These are phyloP conservation scores for Hyla sarda DNA, from an alignment of 2,113 vertebrate genomes.

Conservation along the genomic window DNA sequence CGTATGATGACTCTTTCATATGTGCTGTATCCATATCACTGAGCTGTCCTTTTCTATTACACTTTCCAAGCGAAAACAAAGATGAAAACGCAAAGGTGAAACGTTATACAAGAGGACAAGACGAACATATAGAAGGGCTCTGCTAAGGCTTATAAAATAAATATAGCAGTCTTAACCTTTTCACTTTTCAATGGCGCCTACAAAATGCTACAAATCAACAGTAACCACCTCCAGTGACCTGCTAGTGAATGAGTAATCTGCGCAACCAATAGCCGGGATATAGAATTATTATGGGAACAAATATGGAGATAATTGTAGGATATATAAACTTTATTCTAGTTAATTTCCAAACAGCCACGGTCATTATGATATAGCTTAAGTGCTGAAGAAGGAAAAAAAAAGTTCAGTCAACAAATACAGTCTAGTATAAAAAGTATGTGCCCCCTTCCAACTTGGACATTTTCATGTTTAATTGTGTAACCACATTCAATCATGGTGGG, in stretches of 20 bases:
- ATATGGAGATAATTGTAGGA: background rate
- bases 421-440: background rate
- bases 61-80: slow-evolving; percentile 83
- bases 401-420: background rate
- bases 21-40: slow-evolving; percentile 84
- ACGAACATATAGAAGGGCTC: slow-evolving; percentile 63
- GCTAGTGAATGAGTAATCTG: background rate
- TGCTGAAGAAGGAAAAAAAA: background rate
- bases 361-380: background rate
- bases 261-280: background rate
- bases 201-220: slow-evolving; percentile 59
- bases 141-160: slow-evolving; percentile 73
- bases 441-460: background rate
- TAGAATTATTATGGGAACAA: slow-evolving; percentile 15
- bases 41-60: slow-evolving; percentile 94
- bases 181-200: slow-evolving; percentile 67
- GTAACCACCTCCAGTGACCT: slow-evolving; percentile 13
- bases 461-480: background rate
- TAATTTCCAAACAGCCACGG: background rate
- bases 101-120: slow-evolving; percentile 75
- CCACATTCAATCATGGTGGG: background rate
- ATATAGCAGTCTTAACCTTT: slow-evolving; percentile 64
- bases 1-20: slow-evolving; percentile 88
- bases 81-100: slow-evolving; percentile 85
- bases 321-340: slow-evolving; percentile 8